Evolutionary conservation across 37 sponge, comb jelly and placozoan species (phyloP).

Genomic region (Spongilla lacustris): DNA sequence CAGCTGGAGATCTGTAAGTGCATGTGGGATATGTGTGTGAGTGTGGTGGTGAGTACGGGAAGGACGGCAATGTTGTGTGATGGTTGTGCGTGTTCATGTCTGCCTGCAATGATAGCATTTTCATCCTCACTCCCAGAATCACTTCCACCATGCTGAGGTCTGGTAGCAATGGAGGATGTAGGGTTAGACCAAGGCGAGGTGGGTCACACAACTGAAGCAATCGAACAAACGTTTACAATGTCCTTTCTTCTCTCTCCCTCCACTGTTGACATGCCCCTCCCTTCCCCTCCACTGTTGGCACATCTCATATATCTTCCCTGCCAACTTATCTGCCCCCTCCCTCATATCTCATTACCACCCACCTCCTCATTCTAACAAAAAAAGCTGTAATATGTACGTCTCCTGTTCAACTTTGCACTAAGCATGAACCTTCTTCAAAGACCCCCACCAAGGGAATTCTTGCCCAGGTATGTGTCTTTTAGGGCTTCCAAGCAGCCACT

Average conservation of each 20-base stretch:
- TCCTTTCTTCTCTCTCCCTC: not conserved
- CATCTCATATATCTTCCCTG: not conserved
- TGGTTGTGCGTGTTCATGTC: not conserved
- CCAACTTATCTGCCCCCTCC: no score
- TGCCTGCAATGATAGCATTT: not conserved
- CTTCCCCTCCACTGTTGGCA: no score
- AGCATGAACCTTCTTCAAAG: slow-evolving; percentile 41
- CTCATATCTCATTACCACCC: not conserved
- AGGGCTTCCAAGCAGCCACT: not conserved
- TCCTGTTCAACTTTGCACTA: slow-evolving; percentile 10
- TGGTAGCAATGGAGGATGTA: not conserved
- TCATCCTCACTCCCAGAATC: not conserved
- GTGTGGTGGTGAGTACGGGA: not conserved
- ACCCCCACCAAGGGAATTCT: slow-evolving; percentile 48
- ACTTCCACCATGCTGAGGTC: not conserved
- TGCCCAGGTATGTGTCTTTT: slow-evolving; percentile 27
- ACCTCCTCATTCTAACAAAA: not conserved
- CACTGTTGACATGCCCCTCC: not conserved
- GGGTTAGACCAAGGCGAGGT: not conserved
- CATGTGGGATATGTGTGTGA: not conserved
- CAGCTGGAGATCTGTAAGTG: not conserved
- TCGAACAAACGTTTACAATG: not conserved
- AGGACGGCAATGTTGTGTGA: not conserved
- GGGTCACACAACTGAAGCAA: not conserved
- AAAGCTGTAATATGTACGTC: slow-evolving; percentile 51